Evolutionary conservation across 2,888 invertebrate species (phyloP).

Genomic region (Helobdella robusta): DNA sequence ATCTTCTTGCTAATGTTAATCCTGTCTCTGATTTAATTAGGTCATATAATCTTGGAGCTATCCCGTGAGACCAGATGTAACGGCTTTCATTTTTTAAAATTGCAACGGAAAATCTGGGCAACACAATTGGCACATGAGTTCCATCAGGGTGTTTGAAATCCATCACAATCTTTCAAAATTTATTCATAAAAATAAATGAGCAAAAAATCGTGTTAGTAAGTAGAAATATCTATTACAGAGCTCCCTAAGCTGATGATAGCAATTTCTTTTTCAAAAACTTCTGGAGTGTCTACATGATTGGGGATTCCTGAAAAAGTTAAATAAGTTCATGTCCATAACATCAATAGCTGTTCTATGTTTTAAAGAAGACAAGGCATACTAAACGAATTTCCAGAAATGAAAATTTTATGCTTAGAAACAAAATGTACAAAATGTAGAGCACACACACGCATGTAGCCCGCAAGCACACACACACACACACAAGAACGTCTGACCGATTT

Average conservation of each 20-base stretch:
- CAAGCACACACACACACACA: no score
- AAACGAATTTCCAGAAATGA: no score
- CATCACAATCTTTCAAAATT: conserved; percentile 1
- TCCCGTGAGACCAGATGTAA: conserved; percentile 54
- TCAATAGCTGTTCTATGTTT: neutral
- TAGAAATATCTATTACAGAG: neutral
- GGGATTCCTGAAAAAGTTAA: conserved; percentile 67
- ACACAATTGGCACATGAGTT: neutral
- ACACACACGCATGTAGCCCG: neutral
- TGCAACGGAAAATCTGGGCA: conserved; percentile 10
- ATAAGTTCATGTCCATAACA: neutral
- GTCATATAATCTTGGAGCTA: conserved; percentile 61
- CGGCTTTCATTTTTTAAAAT: conserved; percentile 8
- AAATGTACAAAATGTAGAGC: no score
- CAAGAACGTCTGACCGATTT: no score
- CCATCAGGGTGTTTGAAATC: conserved; percentile 2
- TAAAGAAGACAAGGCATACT: no score
- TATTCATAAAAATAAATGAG: neutral
- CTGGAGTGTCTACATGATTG: conserved; percentile 86
- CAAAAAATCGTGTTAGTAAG: neutral
- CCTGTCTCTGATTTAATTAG: conserved; percentile 48
- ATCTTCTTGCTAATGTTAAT: conserved; percentile 51
- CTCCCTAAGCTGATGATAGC: conserved; percentile 70
- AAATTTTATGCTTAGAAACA: no score
- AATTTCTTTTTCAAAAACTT: conserved; percentile 79